phyloP scores from a whole-genome alignment of 2,797 vertebrate species.

The Falco rusticolus region DNA sequence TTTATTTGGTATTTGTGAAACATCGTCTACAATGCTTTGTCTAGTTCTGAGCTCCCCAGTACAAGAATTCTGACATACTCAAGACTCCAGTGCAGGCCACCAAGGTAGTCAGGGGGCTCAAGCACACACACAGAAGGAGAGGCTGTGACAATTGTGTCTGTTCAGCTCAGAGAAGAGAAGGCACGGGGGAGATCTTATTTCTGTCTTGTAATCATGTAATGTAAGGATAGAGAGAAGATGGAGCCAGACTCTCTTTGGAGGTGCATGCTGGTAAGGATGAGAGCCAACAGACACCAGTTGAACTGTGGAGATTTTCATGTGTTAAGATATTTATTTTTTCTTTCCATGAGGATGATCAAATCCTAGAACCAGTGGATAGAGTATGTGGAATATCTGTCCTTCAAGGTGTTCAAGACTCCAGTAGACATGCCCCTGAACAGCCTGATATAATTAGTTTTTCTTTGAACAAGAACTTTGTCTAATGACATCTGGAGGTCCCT shows the following conservation, averaged over 20 bases:
- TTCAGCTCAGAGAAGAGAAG: background rate
- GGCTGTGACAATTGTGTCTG: background rate
- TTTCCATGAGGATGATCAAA: background rate
- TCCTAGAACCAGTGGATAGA: background rate
- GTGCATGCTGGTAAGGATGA: background rate
- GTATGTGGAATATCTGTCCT: background rate
- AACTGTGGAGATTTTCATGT: background rate
- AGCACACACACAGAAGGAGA: background rate
- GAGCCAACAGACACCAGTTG: background rate
- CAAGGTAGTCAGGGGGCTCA: background rate
- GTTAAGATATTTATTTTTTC: background rate
- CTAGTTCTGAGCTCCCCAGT: background rate
- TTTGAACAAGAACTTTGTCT: background rate
- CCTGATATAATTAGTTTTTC: background rate
- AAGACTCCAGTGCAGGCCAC: background rate
- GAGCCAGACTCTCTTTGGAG: background rate
- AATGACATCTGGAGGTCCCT: background rate
- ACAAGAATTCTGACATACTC: background rate
- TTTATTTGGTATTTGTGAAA: background rate
- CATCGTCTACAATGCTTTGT: background rate
- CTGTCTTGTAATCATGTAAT: too few species aligned
- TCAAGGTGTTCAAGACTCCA: background rate
- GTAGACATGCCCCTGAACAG: rapidly evolving
- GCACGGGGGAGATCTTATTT: too few species aligned
- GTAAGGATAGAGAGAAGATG: too few species aligned